Evolutionary conservation across 2,797 vertebrate species (phyloP), one percentile per base, ranked within the genome.

Genomic region (Chromobotia macracanthus): DNA sequence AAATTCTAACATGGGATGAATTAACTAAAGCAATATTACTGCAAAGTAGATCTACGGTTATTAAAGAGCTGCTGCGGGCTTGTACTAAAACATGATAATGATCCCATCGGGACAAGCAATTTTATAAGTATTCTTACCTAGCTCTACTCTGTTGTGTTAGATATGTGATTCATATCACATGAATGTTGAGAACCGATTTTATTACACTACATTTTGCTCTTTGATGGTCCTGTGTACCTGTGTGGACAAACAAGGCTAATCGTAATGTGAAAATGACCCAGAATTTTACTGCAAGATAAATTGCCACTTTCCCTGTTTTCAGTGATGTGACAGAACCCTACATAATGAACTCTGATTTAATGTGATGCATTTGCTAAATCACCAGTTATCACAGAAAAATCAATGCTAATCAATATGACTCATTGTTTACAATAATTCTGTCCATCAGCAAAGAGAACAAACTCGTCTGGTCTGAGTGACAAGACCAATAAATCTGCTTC

Each of bases 351-450:
- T 19, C 55, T 23, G 7, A 70, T 6, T n/a, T 73, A 75, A 53
- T 65, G 68, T 74, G 69, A 81, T 72, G 53, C 25, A 75, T 80
- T 56, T 56, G 38, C 35, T 66, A 81, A 78, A 70, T 74, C 56
- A n/a, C 61, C 16, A 31, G 51, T 77, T 75, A 75, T 3, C 12
- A 64, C 70, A 71, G 66, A 75, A 66, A 67, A 53, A 84, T 82
- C 80, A 74, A 81, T 81, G 63, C 56, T 61, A 70, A 83, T 88
- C 83, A 84, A 83, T 81, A 80, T 80, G 66, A 75, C 38, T 67
- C 60, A 74, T 55, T 72, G 83, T 80, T 84, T 67, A 72, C 74
- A 77, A 80, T 79, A 83, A 79, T 84, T 84, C 41, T 35, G n/a
- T 74, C 79, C 70, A 77, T 80, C 68, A 66, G 75, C 66, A 77